Conservation (phyloP, 2,797 vertebrate genomes). For the Enteromius fasciolatus region DNA sequence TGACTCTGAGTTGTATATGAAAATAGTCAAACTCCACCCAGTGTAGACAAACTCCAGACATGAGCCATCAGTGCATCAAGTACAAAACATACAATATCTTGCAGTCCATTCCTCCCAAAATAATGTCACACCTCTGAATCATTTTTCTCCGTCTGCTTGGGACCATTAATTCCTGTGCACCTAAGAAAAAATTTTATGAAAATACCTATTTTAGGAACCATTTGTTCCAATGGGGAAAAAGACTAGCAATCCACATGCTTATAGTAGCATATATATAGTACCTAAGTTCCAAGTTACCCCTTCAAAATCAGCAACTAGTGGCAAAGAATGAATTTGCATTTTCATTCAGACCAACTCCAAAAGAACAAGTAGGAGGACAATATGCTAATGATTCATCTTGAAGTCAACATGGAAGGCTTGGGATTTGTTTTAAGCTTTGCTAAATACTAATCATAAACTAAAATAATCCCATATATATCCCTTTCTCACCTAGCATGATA, state of each 20-base stretch:
- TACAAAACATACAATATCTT: neutral
- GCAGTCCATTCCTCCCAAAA: neutral
- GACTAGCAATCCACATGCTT: neutral
- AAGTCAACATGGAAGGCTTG: too few species aligned
- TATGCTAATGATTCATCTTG: too few species aligned
- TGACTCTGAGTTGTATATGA: neutral
- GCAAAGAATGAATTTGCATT: too few species aligned
- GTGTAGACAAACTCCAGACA: neutral
- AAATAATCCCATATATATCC: too few species aligned
- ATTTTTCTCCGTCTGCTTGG: neutral
- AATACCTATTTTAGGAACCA: neutral
- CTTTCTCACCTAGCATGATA: too few species aligned
- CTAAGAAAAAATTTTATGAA: neutral
- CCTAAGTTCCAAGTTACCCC: neutral
- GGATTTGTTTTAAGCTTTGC: too few species aligned
- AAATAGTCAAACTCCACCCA: neutral
- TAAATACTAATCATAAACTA: too few species aligned
- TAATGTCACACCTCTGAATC: neutral
- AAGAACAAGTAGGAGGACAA: too few species aligned
- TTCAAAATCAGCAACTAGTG: too few species aligned
- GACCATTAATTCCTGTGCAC: neutral
- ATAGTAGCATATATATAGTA: neutral
- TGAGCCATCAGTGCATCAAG: neutral
- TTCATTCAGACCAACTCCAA: too few species aligned
- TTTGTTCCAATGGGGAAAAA: neutral